These are phyloP conservation scores for Oreortyx pictus DNA, from an alignment of 2,797 vertebrate genomes.

Conservation along the genomic window DNA sequence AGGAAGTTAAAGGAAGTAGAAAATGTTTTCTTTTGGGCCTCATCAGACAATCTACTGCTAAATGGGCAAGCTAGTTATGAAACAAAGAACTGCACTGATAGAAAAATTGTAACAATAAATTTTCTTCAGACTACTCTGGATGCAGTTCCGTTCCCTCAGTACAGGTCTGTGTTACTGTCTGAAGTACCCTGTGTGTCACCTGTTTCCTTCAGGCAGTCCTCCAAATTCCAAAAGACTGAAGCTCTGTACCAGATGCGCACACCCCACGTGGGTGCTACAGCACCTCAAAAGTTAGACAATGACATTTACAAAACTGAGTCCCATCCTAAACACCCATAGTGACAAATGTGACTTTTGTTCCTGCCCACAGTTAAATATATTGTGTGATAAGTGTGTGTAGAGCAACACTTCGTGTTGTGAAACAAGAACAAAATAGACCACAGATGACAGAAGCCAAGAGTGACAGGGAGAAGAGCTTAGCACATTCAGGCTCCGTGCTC, in stretches of 20 bases:
- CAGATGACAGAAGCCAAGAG: neutral
- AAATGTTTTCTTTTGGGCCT: neutral
- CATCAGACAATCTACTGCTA: neutral
- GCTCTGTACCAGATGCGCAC: neutral
- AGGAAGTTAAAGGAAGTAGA: neutral
- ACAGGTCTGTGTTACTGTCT: neutral
- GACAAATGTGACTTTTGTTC: neutral
- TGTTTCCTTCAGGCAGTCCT: neutral
- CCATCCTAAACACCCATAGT: neutral
- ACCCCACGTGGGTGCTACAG: neutral
- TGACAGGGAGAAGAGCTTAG: neutral
- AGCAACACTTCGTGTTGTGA: neutral
- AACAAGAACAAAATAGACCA: neutral
- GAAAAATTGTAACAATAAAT: neutral
- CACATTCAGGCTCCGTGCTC: neutral
- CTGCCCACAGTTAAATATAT: neutral
- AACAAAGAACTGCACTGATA: neutral
- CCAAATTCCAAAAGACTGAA: neutral
- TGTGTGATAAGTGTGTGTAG: rapidly evolving
- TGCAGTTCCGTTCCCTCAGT: neutral
- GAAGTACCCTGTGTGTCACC: neutral
- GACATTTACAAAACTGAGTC: neutral
- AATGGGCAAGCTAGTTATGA: neutral
- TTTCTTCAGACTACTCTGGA: neutral
- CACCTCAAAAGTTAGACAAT: neutral